phyloP scores from a whole-genome alignment of 2,888 invertebrate genomes.

The Lapara coniferarum region DNA sequence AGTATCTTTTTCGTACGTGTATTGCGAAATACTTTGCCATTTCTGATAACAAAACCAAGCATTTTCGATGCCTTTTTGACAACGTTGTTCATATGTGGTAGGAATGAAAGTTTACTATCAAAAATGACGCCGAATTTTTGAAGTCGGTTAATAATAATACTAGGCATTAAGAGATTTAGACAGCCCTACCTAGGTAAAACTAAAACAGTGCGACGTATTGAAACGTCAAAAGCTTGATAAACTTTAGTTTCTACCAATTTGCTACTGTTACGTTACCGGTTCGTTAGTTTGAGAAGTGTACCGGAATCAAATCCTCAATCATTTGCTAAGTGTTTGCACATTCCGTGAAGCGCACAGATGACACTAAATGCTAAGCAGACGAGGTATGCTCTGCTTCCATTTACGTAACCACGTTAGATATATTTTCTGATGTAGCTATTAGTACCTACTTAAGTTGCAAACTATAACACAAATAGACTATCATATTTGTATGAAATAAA shows the following conservation, averaged over 20 bases:
- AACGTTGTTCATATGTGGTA: no score
- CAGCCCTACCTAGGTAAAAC: conserved; percentile 56
- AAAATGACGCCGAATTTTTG: no score
- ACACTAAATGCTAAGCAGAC: conserved; percentile 45
- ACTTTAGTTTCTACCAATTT: conserved; percentile 73
- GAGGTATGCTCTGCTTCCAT: conserved; percentile 50
- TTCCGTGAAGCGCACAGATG: conserved; percentile 40
- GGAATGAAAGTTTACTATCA: no score
- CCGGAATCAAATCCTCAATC: conserved; percentile 75
- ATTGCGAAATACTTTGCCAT: no score
- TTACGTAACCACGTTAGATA: conserved; percentile 20
- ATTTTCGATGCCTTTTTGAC: no score
- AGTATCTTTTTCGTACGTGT: no score
- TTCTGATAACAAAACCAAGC: no score
- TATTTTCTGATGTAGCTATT: not conserved
- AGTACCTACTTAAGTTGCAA: not conserved
- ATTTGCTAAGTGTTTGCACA: conserved; percentile 53
- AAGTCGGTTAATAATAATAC: no score
- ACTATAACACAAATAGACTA: not conserved
- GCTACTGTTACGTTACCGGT: conserved; percentile 60
- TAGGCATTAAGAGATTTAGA: conserved; percentile 26
- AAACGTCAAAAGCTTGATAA: conserved; percentile 71
- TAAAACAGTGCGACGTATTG: conserved; percentile 56
- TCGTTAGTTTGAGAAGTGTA: conserved; percentile 80
- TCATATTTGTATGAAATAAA: conserved; percentile 31